Evolutionary conservation across 1,140 invertebrate species (phyloP).

Genomic region (Lordiphosa collinella): DNA sequence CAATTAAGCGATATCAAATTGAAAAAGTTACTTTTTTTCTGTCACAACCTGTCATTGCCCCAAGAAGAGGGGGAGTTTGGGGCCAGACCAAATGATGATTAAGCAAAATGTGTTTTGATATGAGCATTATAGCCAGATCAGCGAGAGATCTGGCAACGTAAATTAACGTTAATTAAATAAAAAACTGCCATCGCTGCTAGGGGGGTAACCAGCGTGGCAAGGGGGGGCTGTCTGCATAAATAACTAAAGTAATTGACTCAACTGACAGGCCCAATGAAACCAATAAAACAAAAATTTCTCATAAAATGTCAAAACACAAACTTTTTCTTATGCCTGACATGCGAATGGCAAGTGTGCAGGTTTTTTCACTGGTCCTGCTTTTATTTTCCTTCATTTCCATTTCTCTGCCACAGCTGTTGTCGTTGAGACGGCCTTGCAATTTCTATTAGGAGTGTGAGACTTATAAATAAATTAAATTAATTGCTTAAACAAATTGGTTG

Average conservation of each 20-base stretch:
- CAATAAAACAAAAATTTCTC: constrained; percentile 49
- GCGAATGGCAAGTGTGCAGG: constrained; percentile 1
- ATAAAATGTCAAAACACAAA: constrained; percentile 45
- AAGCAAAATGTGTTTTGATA: constrained; percentile 36
- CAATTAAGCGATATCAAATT: constrained; percentile 74
- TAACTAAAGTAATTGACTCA: constrained; percentile 32
- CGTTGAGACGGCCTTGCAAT: constrained; percentile 12
- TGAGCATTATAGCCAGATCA: constrained; percentile 42
- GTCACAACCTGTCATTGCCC: constrained; percentile 32
- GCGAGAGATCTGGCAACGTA: constrained; percentile 21
- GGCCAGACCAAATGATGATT: constrained; percentile 42
- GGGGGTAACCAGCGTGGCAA: neutral
- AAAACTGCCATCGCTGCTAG: constrained; percentile 38
- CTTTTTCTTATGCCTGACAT: constrained; percentile 25
- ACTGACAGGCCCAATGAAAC: constrained; percentile 33
- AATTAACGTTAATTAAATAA: constrained; percentile 70
- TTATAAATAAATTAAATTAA: constrained; percentile 49
- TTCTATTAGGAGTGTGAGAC: constrained; percentile 16
- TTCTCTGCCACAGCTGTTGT: neutral
- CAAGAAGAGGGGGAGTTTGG: neutral
- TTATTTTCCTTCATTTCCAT: too few species aligned
- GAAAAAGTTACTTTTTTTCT: constrained; percentile 65
- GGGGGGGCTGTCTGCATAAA: neutral
- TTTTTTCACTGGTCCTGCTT: neutral
- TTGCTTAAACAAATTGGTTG: constrained; percentile 23